Evolutionary conservation across 2,888 invertebrate species (phyloP), one percentile per base, ranked within the genome.

Genomic region (Alitta virens): DNA sequence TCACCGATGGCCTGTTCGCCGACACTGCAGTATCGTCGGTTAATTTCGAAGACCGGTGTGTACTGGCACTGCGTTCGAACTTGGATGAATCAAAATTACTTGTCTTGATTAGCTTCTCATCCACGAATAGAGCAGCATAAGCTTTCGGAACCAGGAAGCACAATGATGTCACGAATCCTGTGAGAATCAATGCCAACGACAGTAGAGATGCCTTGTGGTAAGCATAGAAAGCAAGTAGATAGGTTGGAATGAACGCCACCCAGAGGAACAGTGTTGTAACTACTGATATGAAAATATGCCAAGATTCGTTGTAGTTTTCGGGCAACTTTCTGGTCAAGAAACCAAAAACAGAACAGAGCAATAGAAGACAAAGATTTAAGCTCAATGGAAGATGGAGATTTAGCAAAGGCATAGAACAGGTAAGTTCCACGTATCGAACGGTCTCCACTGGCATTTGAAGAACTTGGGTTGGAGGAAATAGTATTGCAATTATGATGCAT

Each of bases 231-330:
- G 49, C 49, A 7, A 27, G 50, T 2, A 57, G 18, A 18, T 57
- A 46, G 43, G 57, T 46, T n/a, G 57, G 57, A 12, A 46, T 24
- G 57, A 57, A 57, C n/a, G 33, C 57, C 16, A 57, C 43, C 57
- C 57, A 57, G 26, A 57, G 43, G 27, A 57, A 57, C 24, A 57
- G 25, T 3, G 57, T 46, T n/a, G 57, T 46, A 21, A 21, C 16
- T 16, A 57, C 57, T 7, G 46, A 57, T n/a, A 57, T 18, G 24
- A 57, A 57, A 7, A 57, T 26, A 23, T 25, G 43, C 57, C 46
- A 46, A 14, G 57, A 57, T 46, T 57, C 57, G 24, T 57, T 57
- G 33, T 25, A 57, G 46, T 57, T 57, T 3, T 57, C 57, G 2
- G 57, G 57, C 9, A 57, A 26, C 18, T 46, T 42, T 14, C 57